Percentiles rank a stretch among this genome's conserved stretches.
phyloP scores from a whole-genome alignment of 30 jellyfish, hydroid and myxozoan species.

The Calvadosia cruxmelitensis region DNA sequence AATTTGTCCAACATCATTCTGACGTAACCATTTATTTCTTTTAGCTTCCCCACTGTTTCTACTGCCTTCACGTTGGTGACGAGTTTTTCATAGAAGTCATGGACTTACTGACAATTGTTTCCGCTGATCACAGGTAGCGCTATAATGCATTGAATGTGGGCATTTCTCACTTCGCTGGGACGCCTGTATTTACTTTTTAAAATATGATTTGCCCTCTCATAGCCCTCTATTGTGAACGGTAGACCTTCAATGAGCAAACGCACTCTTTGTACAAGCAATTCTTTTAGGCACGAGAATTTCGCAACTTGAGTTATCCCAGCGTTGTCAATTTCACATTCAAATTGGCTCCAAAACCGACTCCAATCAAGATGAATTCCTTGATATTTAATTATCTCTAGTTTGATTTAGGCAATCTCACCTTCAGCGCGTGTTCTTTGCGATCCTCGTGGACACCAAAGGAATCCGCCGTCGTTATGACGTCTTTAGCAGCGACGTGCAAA shows the following conservation, averaged over 20 bases:
- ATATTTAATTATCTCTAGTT: no score
- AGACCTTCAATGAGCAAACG: conserved; percentile 13
- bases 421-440: no score
- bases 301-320: conserved; percentile 15
- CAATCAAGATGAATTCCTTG: no score
- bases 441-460: no score
- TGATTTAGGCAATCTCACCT: no score
- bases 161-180: conserved; percentile 12
- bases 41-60: conserved; percentile 32
- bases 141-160: conserved; percentile 16
- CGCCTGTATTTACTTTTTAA: conserved; percentile 6
- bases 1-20: conserved; percentile 39
- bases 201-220: conserved; percentile 9
- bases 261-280: background rate
- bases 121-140: conserved; percentile 8
- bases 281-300: conserved; percentile 25
- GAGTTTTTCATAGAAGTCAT: conserved; percentile 41
- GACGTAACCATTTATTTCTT: conserved; percentile 29
- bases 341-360: conserved; percentile 36
- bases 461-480: no score
- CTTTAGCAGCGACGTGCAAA: no score
- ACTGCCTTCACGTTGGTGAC: conserved; percentile 41
- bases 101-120: no score
- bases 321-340: conserved; percentile 9
- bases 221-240: conserved; percentile 9